A percentile compares a stretch with the other conserved stretches of the same genome.
Conservation (phyloP, 2,888 invertebrate species). For the Drosophila kambysellisi region DNA sequence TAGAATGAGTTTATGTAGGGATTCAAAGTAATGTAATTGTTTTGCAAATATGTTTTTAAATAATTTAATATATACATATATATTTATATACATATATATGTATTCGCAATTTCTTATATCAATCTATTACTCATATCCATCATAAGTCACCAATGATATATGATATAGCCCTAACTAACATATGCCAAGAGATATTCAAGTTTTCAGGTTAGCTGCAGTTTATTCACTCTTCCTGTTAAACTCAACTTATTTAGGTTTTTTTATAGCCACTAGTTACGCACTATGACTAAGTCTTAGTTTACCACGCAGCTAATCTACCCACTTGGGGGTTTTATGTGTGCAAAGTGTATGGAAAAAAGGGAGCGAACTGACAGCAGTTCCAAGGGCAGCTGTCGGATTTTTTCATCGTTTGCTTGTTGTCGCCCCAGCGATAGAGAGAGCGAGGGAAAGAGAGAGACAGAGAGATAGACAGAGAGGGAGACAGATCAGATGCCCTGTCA, state of each 20-base stretch:
- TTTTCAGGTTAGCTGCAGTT: neutral
- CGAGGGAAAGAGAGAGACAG: neutral
- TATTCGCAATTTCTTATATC: neutral
- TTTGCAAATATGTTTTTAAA: neutral
- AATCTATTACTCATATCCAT: neutral
- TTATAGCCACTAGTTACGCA: conserved; percentile 11
- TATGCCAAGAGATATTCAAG: neutral
- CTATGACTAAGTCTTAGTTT: conserved; percentile 23
- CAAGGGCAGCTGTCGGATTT: conserved; percentile 54
- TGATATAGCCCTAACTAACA: neutral
- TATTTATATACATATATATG: neutral
- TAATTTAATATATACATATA: neutral
- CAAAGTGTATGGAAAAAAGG: conserved; percentile 17
- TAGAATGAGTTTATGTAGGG: no score
- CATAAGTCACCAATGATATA: no score
- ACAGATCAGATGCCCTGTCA: conserved; percentile 31
- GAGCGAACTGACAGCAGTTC: conserved; percentile 42
- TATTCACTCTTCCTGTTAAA: neutral
- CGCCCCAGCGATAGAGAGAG: neutral
- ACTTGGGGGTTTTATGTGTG: conserved; percentile 55
- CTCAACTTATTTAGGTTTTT: conserved; percentile 9
- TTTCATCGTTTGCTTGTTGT: conserved; percentile 31
- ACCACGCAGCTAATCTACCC: conserved; percentile 65
- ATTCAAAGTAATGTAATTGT: neutral
- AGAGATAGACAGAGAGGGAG: neutral